These are phyloP conservation scores for Archocentrus centrarchus DNA, from an alignment of 2,113 vertebrate species.

Conservation along the genomic window DNA sequence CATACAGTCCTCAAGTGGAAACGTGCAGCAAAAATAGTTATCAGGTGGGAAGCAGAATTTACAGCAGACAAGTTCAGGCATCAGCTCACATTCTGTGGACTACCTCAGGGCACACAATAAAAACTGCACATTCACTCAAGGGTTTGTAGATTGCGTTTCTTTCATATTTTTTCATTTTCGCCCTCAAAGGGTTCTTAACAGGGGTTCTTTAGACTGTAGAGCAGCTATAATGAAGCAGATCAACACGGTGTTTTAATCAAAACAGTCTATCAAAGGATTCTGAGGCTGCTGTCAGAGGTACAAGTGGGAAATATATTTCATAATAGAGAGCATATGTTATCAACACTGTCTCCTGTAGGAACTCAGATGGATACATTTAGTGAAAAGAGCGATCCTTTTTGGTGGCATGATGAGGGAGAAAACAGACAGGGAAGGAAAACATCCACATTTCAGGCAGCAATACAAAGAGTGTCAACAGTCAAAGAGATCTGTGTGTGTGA, in stretches of 20 bases:
- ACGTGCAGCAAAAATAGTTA: conserved; percentile 41
- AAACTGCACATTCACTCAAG: conserved; percentile 22
- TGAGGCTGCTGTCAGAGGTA: conserved; percentile 40
- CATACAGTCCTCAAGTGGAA: conserved; percentile 32
- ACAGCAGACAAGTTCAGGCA: conserved; percentile 56
- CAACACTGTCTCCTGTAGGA: neutral
- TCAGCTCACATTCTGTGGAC: conserved; percentile 27
- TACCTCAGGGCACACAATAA: conserved; percentile 53
- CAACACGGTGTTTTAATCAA: conserved; percentile 60
- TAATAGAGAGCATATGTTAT: conserved; percentile 39
- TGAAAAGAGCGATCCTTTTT: neutral
- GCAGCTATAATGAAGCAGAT: conserved; percentile 48
- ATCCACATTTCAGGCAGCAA: conserved; percentile 14
- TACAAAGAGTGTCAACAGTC: conserved; percentile 3
- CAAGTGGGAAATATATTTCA: conserved; percentile 16
- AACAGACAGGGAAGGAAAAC: conserved; percentile 2
- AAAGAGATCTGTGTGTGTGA: neutral
- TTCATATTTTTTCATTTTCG: conserved; percentile 58
- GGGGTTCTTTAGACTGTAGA: conserved; percentile 24
- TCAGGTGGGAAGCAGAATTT: conserved; percentile 42
- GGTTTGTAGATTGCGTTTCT: conserved; percentile 25
- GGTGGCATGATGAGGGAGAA: neutral
- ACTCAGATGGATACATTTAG: conserved; percentile 13
- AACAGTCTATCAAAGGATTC: conserved; percentile 61
- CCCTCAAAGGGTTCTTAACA: conserved; percentile 33